Percentiles rank a stretch among this genome's conserved stretches.
phyloP scores from a whole-genome alignment of 2,113 vertebrate species.

The Elephantulus edwardii region DNA sequence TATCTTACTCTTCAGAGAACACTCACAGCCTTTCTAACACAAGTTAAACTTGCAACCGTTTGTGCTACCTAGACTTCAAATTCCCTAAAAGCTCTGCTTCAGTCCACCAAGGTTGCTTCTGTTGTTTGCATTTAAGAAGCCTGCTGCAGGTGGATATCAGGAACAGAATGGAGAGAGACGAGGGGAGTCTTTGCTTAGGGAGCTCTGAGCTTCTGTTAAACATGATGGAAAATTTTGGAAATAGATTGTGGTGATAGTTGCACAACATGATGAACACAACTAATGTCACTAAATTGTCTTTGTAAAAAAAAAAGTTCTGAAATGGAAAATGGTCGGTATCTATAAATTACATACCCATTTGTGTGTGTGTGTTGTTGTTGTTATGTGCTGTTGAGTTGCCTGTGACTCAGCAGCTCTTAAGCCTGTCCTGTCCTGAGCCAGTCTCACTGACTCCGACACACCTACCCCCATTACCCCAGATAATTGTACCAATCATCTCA shows the following conservation, averaged over 20 bases:
- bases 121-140: fast-evolving
- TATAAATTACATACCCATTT: background rate
- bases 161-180: background rate
- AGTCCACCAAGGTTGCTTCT: background rate
- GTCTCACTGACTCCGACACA: no score
- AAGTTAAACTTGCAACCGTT: background rate
- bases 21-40: background rate
- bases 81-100: fast-evolving
- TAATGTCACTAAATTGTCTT: background rate
- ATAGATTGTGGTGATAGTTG: background rate
- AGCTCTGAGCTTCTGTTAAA: background rate
- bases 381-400: no score
- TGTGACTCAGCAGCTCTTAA: no score
- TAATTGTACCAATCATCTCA: no score
- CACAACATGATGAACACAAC: background rate
- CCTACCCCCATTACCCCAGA: no score
- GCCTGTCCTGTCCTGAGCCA: no score
- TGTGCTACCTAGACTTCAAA: background rate
- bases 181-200: background rate
- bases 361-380: no score
- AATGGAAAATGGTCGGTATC: background rate
- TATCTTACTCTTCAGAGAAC: no score
- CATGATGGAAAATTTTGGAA: background rate
- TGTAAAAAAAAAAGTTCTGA: background rate
- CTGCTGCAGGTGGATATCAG: background rate